Evolutionary conservation across 2,888 invertebrate species (phyloP).

Genomic region (Meandrusa payeni): DNA sequence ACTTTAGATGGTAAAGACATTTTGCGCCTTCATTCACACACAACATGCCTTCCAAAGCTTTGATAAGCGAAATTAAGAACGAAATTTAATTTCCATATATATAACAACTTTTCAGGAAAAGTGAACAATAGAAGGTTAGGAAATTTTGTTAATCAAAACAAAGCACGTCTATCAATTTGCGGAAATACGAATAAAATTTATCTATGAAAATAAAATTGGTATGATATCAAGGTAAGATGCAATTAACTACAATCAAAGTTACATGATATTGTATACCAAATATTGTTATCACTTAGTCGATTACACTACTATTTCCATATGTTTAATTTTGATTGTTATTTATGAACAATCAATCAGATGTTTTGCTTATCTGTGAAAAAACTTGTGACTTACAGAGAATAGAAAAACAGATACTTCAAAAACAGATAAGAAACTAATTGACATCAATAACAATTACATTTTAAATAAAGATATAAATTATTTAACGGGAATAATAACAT

Average conservation of each 20-base stretch:
- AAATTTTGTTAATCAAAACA: constrained; percentile 9
- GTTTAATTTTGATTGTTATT: neutral
- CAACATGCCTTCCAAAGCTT: constrained; percentile 51
- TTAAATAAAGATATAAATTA: no score
- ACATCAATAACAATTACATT: no score
- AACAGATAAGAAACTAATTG: no score
- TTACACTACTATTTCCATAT: constrained; percentile 9
- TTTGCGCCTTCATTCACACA: constrained; percentile 40
- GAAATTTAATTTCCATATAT: neutral
- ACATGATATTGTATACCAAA: neutral
- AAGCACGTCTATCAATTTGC: neutral
- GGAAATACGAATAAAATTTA: neutral
- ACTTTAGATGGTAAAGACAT: constrained; percentile 69
- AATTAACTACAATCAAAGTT: neutral
- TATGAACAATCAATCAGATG: no score
- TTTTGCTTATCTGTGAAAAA: neutral
- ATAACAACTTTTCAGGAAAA: constrained; percentile 5
- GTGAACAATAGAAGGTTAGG: constrained; percentile 3
- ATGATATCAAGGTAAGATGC: constrained; percentile 1
- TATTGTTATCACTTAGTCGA: constrained; percentile 1
- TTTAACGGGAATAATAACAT: no score
- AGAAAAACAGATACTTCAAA: no score
- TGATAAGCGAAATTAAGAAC: constrained; percentile 1
- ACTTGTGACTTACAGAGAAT: no score
- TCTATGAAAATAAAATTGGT: neutral